Base-by-base conservation (phyloP, 1,140 invertebrate species). In the Drosophila setifemur region DNA sequence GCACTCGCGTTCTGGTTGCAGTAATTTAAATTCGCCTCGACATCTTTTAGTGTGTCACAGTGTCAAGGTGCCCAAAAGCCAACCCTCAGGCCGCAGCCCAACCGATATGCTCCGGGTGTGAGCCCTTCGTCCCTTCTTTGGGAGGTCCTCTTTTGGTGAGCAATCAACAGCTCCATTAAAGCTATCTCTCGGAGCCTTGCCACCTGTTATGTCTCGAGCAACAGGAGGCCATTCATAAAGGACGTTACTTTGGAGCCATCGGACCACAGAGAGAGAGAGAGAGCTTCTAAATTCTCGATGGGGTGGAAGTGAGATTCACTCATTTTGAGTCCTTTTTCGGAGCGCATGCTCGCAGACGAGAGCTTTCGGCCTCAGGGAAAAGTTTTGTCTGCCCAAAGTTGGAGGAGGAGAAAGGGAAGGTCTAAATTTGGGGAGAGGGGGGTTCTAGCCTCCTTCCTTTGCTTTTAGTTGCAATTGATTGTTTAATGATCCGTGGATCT, bases 181-280 rank as follows among this genome's bases (percentile, higher is more conserved):
- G 77, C 78, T 76, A 53, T 44, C 57, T 64, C 45, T 29, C 54
- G 14, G 31, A 68, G 66, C 75, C 74, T 85, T 86, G 53, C 81
- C 81, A 85, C 81, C 81, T 85, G 81, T 85, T 85, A 85, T 85
- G 39, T 50, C 37, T 66, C 61, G 64, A 81, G 81, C 81, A 85
- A 85, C 81, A 85, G 81, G 79, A 85, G 77, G 81, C 81, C 81
- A 85, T 85, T 85, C 81, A 85, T 85, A 76, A 81, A 58, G 55
- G 18, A 66, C 45, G 11, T 39, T 55, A 73, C 37, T 45, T 47
- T 28, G 18, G 45, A 70, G 43, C 14, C 43, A 54, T n/a, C n/a
- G n/a, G n/a, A n/a, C n/a, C n/a, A n/a, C n/a, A n/a, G n/a, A 54
- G 57, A 31, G 16, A 18, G 16, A 33, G 31, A 33, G 49, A 61